Base-by-base conservation (phyloP, 2,113 vertebrate genomes). In the Syngnathus typhle region DNA sequence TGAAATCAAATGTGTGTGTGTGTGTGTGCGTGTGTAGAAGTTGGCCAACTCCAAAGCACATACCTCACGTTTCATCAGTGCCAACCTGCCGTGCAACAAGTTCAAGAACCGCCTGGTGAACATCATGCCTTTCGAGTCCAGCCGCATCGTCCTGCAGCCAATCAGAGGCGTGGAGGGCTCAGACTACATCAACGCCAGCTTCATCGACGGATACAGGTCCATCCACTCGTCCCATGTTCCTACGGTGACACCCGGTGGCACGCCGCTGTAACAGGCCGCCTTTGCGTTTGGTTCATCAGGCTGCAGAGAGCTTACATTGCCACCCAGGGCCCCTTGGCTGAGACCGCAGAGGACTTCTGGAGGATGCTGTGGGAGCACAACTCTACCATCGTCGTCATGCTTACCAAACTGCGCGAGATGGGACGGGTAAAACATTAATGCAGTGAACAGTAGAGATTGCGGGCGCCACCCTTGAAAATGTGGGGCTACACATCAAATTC, bases 321-420 rank as follows among this genome's bases (percentile, higher is more conserved):
- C 75, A 96, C 95, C 0, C 96, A 99, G 88, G 96, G 96, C 72
- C 95, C 96, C 0, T 82, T 98, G 82, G 92, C 95, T 0, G 95
- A 98, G 88, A 99, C 95, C 83, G 96, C 96, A 0, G 96, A 98
- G 85, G 96, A 99, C 90, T 97, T 98, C 91, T 99, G 96, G 96
- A 93, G 96, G 72, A 99, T 99, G 96, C 79, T 99, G 1, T 99
- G 96, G 96, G 96, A 99, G 70, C 94, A 98, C 89, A 97, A 98
- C 77, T 98, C 96, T 79, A 99, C 96, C 81, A 98, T 99, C 60
- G 92, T 99, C 47, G 95, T 99, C 87, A 98, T 99, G 95, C 89
- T 98, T 84, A 98, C 94, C 74, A 96, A 98, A 84, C 92, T 99
- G 64, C 88, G 94, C 5, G 95, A 98, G 88, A 98, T 99, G 95